Conservation (phyloP, 2,888 invertebrate species). For the Hypomecis punctinalis region DNA sequence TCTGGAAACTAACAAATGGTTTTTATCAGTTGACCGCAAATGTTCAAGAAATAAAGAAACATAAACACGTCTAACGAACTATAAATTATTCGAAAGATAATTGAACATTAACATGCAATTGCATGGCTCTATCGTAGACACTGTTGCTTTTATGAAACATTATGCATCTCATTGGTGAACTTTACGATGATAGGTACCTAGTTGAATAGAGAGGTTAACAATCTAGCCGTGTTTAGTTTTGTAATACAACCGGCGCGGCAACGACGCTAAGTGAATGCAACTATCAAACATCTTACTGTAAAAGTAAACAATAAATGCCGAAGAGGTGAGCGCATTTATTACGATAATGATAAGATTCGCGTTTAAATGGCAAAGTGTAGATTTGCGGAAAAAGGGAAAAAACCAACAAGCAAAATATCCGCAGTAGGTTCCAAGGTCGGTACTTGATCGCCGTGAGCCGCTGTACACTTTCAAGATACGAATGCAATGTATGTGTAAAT, state of each 20-base stretch:
- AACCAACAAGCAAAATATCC: slow-evolving; percentile 74
- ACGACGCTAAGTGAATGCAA: neutral
- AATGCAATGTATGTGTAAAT: slow-evolving; percentile 56
- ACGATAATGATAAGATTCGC: slow-evolving; percentile 45
- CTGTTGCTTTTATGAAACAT: slow-evolving; percentile 17
- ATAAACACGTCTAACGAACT: slow-evolving; percentile 28
- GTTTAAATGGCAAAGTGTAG: slow-evolving; percentile 55
- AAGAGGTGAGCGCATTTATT: slow-evolving; percentile 49
- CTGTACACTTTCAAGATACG: slow-evolving; percentile 73
- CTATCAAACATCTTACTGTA: slow-evolving; percentile 11
- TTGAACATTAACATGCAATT: slow-evolving; percentile 34
- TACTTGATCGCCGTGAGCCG: slow-evolving; percentile 75
- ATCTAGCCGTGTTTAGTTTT: neutral
- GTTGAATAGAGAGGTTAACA: slow-evolving; percentile 14
- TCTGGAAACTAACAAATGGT: slow-evolving; percentile 30
- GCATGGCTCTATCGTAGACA: slow-evolving; percentile 27
- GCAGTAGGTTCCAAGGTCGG: slow-evolving; percentile 75
- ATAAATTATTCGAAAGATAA: slow-evolving; percentile 27
- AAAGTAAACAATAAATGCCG: slow-evolving; percentile 45
- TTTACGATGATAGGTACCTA: slow-evolving; percentile 6
- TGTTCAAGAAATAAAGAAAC: slow-evolving; percentile 23
- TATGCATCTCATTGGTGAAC: slow-evolving; percentile 24
- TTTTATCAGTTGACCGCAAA: slow-evolving; percentile 24
- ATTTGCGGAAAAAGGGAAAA: slow-evolving; percentile 77
- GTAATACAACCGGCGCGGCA: neutral